Percentiles rank a stretch among this genome's conserved stretches.
Conservation (phyloP, 2,888 invertebrate species). For the Apamea crenata region DNA sequence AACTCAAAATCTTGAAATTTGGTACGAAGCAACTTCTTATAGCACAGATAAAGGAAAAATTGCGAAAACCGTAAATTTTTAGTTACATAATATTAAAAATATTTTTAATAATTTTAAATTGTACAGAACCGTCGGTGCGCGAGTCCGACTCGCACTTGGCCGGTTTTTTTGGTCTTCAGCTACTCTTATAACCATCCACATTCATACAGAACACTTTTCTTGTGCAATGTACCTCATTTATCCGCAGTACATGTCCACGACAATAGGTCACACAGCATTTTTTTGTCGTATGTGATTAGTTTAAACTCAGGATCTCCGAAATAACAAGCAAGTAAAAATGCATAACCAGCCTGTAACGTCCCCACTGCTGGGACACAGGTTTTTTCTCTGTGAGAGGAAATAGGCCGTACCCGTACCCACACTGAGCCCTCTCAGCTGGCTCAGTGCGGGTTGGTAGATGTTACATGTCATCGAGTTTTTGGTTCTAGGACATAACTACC, state of each 20-base stretch:
- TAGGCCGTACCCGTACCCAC: no score
- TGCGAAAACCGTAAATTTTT: no score
- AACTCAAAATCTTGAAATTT: no score
- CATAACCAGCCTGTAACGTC: neutral
- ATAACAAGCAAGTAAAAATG: neutral
- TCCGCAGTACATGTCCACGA: neutral
- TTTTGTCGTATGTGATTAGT: neutral
- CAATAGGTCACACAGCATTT: neutral
- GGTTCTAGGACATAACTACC: neutral
- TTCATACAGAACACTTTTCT: neutral
- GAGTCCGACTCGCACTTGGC: no score
- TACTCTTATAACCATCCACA: neutral
- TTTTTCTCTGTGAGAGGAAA: neutral
- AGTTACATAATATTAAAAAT: no score
- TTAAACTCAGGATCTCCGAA: no score
- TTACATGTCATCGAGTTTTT: neutral
- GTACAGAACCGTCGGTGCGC: no score
- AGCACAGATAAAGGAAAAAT: no score
- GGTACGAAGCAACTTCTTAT: no score
- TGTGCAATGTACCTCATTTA: neutral
- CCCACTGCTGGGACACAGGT: neutral
- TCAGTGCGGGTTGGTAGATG: neutral
- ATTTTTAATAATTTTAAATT: no score
- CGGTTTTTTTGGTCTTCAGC: neutral
- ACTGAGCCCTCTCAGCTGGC: no score